Percentiles rank a stretch among this genome's conserved stretches.
Conservation (phyloP, 2,113 vertebrate genomes). For the Tychaedon coryphoeus region DNA sequence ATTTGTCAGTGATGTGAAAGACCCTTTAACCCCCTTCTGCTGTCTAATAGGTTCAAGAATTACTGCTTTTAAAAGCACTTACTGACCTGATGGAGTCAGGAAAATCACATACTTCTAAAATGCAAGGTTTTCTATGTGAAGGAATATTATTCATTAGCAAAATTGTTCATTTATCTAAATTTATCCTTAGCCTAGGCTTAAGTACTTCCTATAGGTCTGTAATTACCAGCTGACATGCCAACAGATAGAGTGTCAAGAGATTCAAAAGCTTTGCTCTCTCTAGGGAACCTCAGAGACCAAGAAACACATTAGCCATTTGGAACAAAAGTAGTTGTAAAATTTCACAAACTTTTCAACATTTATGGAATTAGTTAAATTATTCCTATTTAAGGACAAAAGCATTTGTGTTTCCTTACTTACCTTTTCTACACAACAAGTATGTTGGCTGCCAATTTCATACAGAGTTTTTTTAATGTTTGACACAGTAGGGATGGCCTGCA, state of each 20-base stretch:
- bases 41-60: neutral
- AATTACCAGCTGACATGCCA: constrained; percentile 4
- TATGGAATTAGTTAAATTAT: neutral
- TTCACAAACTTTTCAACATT: neutral
- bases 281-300: neutral
- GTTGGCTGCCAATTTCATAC: constrained; percentile 53
- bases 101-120: neutral
- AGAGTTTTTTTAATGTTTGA: constrained; percentile 71
- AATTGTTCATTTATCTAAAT: constrained; percentile 23
- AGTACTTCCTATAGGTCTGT: constrained; percentile 10
- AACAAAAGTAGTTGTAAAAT: neutral
- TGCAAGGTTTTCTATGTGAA: neutral
- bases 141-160: neutral
- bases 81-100: neutral
- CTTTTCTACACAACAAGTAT: constrained; percentile 68
- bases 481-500: constrained; percentile 62
- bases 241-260: neutral
- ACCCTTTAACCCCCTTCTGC: neutral
- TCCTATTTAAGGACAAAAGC: constrained; percentile 3
- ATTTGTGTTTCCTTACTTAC: constrained; percentile 58
- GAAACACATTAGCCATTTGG: neutral
- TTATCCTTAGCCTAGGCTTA: neutral
- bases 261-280: neutral
- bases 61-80: neutral
- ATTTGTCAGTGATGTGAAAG: neutral